These are phyloP conservation scores for Atractosteus spatula DNA, from an alignment of 2,113 vertebrate genomes.

Conservation along the genomic window DNA sequence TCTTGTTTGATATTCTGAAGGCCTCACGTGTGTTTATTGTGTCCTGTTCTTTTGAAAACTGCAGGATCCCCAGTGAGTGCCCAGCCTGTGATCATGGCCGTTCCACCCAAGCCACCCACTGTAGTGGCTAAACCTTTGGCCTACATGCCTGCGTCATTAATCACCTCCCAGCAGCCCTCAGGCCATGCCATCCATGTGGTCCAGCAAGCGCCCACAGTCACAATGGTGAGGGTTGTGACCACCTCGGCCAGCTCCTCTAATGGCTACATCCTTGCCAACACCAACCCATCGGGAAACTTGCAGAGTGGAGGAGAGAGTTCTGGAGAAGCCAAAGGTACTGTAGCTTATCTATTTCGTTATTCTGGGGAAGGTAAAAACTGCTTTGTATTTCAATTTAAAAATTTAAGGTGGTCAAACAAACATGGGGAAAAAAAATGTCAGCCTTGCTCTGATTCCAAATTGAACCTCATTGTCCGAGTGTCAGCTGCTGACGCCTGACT, in stretches of 20 bases:
- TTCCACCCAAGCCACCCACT: slow-evolving; percentile 75
- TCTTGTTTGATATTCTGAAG: too few species aligned
- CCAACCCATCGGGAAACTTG: slow-evolving; percentile 50
- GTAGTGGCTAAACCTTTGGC: slow-evolving; percentile 80
- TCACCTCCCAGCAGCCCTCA: slow-evolving; percentile 69
- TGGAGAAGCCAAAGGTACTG: slow-evolving; percentile 64
- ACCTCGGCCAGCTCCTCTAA: slow-evolving; percentile 78
- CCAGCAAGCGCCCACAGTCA: slow-evolving; percentile 83
- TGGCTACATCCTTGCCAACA: slow-evolving; percentile 81
- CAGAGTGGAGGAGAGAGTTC: slow-evolving; percentile 63
- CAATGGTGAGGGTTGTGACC: slow-evolving; percentile 91
- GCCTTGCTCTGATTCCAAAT: not conserved
- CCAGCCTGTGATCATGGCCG: slow-evolving; percentile 91
- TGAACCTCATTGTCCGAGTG: not conserved
- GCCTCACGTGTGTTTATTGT: too few species aligned
- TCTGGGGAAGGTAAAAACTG: too few species aligned
- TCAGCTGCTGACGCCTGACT: too few species aligned
- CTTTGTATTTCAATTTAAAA: too few species aligned
- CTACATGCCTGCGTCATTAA: slow-evolving; percentile 81
- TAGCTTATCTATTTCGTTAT: not conserved
- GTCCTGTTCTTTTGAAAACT: not conserved
- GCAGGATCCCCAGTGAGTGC: slow-evolving; percentile 89
- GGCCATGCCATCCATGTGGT: slow-evolving; percentile 86
- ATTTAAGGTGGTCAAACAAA: too few species aligned
- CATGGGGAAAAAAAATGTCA: too few species aligned